Evolutionary conservation across 2,797 vertebrate genomes (phyloP), one percentile per base, ranked within the genome.

Genomic region (Octomys mimax): DNA sequence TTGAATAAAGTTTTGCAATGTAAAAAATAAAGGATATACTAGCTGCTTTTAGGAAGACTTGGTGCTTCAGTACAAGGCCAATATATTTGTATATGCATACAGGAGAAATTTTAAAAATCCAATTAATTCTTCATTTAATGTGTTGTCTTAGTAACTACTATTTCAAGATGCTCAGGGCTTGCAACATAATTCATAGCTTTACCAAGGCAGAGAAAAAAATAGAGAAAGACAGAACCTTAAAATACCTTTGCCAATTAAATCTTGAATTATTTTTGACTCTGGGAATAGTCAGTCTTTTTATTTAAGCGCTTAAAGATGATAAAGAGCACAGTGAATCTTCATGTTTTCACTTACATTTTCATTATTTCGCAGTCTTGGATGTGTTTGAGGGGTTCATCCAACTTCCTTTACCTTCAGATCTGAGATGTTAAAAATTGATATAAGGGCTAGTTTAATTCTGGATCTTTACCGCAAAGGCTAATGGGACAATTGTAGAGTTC

Each of bases 81-180:
- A 61, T 39, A 71, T 86, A 84, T 90, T 90, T 87, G 77, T 88
- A 64, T 75, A 78, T 3, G 6, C 66, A 87, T 36, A 54, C 11
- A 16, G 87, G 68, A 93, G 59, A 92, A 88, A 87, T 80, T 90
- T 93, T 11, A 28, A 91, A 96, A 95, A 89, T 84, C 79, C 70
- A 84, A 95, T 96, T 94, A 96, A 84, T 97, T 95, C 82, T 94
- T 92, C 95, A 93, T 94, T 97, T 95, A 96, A 96, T 94, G 85
- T 22, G 97, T 97, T 97, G 97, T 98, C 97, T 96, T 97, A 97
- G 97, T 97, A 98, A 98, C 97, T 94, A 89, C 96, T 95, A 92
- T 96, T 97, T 95, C 93, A 94, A 96, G 95, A 96, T 84, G 85
- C 82, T 94, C 82, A 86, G 46, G 73, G 79, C 90, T 96, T 96